Evolutionary conservation across 2,888 invertebrate genomes (phyloP), one percentile per base, ranked within the genome.

Genomic region (Heteromurus nitidus): DNA sequence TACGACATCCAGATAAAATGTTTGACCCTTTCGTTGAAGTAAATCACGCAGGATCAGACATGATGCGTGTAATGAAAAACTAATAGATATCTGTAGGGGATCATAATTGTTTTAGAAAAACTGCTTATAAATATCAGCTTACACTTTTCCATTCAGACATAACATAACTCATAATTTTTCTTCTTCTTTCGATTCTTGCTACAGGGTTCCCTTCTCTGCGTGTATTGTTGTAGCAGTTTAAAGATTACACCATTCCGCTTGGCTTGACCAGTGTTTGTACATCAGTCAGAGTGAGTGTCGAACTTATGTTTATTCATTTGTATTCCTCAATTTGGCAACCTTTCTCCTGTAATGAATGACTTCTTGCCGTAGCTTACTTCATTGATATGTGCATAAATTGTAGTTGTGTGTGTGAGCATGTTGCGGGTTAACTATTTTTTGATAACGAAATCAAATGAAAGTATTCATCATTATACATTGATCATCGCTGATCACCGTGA

Each of bases 271-370:
- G 26, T 3, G 24, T 55, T 55, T 24, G 26, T 20, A 50, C 50
- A 50, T 55, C 44, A 26, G 55, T 22, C 26, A 47, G n/a, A n/a
- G n/a, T n/a, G n/a, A 55, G 55, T 22, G 53, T 53, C 53, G 7
- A 53, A 22, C 53, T 24, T 22, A 7, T 53, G 53, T 22, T 22
- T 44, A 72, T 62, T 65, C 62, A 74, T 65, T 64, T 36, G n/a
- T 47, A 73, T 64, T 64, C 30, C 36, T 53, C 42, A 75, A 65
- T 67, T 75, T 47, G 20, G 74, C 74, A 65, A 75, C 55, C 31
- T 65, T 50, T 65, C 67, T 65, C 31, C 55, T 60, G 47, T 60
- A 47, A 28, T 67, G 67, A 44, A 67, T 47, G 44, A 18, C 55
- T 31, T 28, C 2, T n/a, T 24, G 55, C 26, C 26, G 3, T 22